phyloP scores from a whole-genome alignment of 2,113 vertebrate species.

The Cyprinus carpio region DNA sequence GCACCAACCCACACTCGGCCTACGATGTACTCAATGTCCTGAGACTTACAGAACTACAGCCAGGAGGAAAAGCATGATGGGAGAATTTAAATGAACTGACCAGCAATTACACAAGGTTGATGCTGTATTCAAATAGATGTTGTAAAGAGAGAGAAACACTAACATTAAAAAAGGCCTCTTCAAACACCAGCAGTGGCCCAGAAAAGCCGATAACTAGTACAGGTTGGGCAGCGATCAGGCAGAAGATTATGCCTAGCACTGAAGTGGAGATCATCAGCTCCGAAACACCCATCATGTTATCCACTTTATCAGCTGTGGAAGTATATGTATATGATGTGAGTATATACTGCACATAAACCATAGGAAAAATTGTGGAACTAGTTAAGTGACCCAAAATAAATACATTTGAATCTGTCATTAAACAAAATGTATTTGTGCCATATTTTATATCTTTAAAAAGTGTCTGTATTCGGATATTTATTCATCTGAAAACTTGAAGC shows the following conservation, averaged over 20 bases:
- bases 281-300: conserved; percentile 87
- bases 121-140: not conserved
- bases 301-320: conserved; percentile 87
- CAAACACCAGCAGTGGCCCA: conserved; percentile 93
- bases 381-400: not conserved
- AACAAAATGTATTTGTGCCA: not conserved
- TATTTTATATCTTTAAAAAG: not conserved
- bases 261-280: conserved; percentile 93
- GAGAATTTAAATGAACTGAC: not conserved
- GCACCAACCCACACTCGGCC: conserved; percentile 93
- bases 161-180: conserved; percentile 89
- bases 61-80: conserved; percentile 11
- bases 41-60: conserved; percentile 82
- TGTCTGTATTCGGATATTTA: not conserved
- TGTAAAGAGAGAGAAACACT: conserved; percentile 43
- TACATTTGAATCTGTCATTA: no score
- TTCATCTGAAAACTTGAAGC: not conserved
- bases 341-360: not conserved
- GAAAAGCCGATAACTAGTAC: conserved; percentile 94
- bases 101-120: not conserved
- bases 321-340: no score
- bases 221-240: conserved; percentile 87
- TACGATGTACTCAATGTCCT: conserved; percentile 85
- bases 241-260: conserved; percentile 87
- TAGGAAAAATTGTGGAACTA: not conserved